Base-by-base conservation (phyloP, 2,113 vertebrate species). In the Hypomesus transpacificus region DNA sequence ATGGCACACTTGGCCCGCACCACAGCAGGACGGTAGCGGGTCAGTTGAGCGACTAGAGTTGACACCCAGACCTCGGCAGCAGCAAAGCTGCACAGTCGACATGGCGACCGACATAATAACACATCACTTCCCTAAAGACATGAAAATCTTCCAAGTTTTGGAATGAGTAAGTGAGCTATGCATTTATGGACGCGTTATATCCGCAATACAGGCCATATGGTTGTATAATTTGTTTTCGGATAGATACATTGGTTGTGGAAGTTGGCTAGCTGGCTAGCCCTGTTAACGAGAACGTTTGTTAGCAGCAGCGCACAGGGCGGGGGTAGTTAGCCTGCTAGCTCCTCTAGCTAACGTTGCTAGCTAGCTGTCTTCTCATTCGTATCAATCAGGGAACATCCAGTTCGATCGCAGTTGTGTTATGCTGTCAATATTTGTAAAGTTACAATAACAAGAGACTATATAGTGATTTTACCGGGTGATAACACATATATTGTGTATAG, bases 91-190 rank as follows among this genome's bases (percentile, higher is more conserved):
- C 86, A 86, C 81, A 84, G 87, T 89, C 88, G 91, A 89, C 78
- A 92, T 92, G 91, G 89, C 89, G 76, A 83, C 81, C 74, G 77
- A 80, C 80, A 79, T 90, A 91, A 91, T 84, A 89, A 89, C 71
- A 77, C 84, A 85, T 66, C 82, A 72, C 64, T 90, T 90, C 85
- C 75, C 81, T 85, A 80, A 85, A 88, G 71, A 87, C 83, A 86
- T 90, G 90, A 89, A 91, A 74, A 87, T 82, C 81, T 89, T 88
- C 83, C 84, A 88, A 83, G 81, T 80, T 84, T 89, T 90, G 86
- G 85, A 88, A 90, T 88, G 87, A 90, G 91, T 92, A 78, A 88
- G 90, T 90, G 78, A 18, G 5, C 53, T 39, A 1, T 14, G 4
- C 1, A 20, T 5, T 0, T 17, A 20, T 2, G 31, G 2, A 1